These are phyloP conservation scores for Formica exsecta DNA, from an alignment of 1,140 invertebrate species.

Conservation along the genomic window DNA sequence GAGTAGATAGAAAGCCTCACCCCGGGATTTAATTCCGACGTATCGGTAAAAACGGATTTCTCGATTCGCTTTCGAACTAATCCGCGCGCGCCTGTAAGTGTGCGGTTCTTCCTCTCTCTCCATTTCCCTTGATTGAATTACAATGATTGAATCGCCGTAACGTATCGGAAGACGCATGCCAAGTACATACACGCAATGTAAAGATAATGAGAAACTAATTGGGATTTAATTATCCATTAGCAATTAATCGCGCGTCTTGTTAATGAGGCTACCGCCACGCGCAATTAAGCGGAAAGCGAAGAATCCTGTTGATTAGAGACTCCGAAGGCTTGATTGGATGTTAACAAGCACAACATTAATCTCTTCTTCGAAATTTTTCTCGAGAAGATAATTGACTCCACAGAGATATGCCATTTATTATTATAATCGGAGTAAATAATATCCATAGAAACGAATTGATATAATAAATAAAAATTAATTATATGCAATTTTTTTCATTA, in stretches of 20 bases:
- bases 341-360: neutral
- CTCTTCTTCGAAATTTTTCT: neutral
- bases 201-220: slow-evolving; percentile 25
- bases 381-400: too few relatives aligned
- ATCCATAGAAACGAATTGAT: neutral
- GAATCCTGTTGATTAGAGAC: slow-evolving; percentile 35
- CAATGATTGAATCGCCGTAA: neutral
- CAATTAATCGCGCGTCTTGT: slow-evolving; percentile 41
- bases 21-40: slow-evolving; percentile 54
- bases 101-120: neutral
- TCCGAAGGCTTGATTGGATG: slow-evolving; percentile 6
- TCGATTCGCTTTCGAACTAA: neutral
- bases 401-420: slow-evolving; percentile 11
- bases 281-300: slow-evolving; percentile 31
- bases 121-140: slow-evolving; percentile 41
- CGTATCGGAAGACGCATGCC: neutral
- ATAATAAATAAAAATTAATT: neutral
- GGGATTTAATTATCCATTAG: slow-evolving; percentile 50
- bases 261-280: slow-evolving; percentile 30
- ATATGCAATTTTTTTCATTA: neutral
- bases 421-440: neutral
- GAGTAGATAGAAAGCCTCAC: slow-evolving; percentile 4
- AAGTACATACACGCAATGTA: neutral
- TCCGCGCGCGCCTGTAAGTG: slow-evolving; percentile 2
- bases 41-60: slow-evolving; percentile 45